A percentile compares a stretch with the other conserved stretches of the same genome.
phyloP scores from a whole-genome alignment of 2,797 vertebrate species.

The Gymnothorax javanicus region DNA sequence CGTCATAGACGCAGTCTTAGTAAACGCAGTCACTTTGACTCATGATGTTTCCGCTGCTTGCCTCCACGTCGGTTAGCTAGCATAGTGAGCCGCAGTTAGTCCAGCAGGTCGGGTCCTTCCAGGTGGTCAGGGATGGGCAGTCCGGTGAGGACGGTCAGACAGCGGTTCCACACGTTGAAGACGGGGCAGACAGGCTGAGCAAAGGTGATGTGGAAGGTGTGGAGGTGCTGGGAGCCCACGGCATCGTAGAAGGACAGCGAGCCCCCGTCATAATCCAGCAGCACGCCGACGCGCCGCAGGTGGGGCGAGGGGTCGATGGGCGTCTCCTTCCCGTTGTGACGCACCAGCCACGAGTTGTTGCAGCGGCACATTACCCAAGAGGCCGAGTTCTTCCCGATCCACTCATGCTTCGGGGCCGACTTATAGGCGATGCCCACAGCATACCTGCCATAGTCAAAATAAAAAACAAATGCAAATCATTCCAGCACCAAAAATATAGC shows the following conservation, averaged over 20 bases:
- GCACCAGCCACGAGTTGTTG: constrained; percentile 91
- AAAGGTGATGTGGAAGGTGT: constrained; percentile 92
- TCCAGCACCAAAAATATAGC: too few relatives aligned
- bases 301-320: constrained; percentile 91
- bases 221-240: constrained; percentile 89
- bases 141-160: constrained; percentile 92
- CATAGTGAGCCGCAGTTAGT: constrained; percentile 51
- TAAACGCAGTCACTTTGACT: background rate
- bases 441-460: constrained; percentile 75
- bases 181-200: constrained; percentile 94
- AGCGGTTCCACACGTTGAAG: constrained; percentile 97
- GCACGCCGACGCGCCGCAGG: constrained; percentile 86
- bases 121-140: constrained; percentile 97
- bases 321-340: constrained; percentile 94
- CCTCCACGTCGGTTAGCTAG: background rate
- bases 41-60: background rate
- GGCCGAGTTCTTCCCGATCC: constrained; percentile 94
- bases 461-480: background rate
- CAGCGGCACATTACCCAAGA: constrained; percentile 97
- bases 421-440: constrained; percentile 96
- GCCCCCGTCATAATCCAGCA: constrained; percentile 95
- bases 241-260: constrained; percentile 94
- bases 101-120: constrained; percentile 84
- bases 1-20: constrained; percentile 10
- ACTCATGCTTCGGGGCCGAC: constrained; percentile 93